Evolutionary conservation across 2,113 vertebrate species (phyloP).

Genomic region (Damaliscus lunatus): DNA sequence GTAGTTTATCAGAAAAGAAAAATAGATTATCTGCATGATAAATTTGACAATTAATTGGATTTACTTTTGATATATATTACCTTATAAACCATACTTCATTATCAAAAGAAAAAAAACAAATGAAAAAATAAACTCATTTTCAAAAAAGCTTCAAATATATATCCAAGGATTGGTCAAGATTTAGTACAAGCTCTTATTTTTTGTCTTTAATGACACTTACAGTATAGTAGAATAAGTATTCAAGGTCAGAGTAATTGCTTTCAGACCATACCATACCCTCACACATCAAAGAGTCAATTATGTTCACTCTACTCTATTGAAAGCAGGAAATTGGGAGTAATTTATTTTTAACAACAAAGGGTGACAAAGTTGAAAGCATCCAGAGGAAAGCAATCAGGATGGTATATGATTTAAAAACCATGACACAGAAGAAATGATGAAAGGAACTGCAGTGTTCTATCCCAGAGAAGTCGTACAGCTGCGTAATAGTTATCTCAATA

Average conservation of each 20-base stretch:
- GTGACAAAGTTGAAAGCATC: constrained; percentile 61
- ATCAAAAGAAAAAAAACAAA: constrained; percentile 29
- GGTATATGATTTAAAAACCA: constrained; percentile 49
- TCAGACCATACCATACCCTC: constrained; percentile 45
- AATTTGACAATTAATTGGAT: constrained; percentile 24
- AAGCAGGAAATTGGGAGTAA: constrained; percentile 68
- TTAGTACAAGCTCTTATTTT: not conserved
- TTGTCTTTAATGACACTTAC: constrained; percentile 51
- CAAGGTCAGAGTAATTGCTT: constrained; percentile 66
- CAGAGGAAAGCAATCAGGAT: constrained; percentile 54
- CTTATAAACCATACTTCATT: constrained; percentile 15
- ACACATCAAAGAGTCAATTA: constrained; percentile 71
- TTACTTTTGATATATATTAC: not conserved
- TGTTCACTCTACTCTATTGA: constrained; percentile 52
- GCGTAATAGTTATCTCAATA: not conserved
- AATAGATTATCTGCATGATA: not conserved
- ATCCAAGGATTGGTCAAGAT: constrained; percentile 19
- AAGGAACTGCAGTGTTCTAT: not conserved
- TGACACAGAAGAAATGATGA: constrained; percentile 55
- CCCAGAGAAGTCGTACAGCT: not conserved
- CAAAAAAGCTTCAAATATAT: constrained; percentile 5
- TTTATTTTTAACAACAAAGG: constrained; percentile 73
- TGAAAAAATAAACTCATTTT: constrained; percentile 16
- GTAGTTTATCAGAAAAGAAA: constrained; percentile 16
- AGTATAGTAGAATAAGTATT: constrained; percentile 25